Percentiles rank a stretch among this genome's conserved stretches.
Conservation (phyloP, 2,113 vertebrate species). For the Talpa occidentalis region DNA sequence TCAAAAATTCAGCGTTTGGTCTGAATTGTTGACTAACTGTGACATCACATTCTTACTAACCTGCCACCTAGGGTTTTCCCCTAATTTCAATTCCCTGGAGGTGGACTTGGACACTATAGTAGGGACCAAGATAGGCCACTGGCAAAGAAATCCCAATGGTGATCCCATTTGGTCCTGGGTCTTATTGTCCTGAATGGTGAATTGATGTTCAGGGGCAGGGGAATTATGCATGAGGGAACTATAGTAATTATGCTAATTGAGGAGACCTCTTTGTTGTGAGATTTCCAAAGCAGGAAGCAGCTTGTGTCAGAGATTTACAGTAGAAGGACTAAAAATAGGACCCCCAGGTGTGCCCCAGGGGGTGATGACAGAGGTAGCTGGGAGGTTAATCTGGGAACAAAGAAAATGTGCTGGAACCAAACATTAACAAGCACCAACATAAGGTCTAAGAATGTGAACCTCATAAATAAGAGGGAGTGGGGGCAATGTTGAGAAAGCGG, state of each 20-base stretch:
- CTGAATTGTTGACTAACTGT: neutral
- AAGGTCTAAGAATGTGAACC: slow-evolving; percentile 42
- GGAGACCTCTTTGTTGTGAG: slow-evolving; percentile 53
- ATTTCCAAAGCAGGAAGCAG: slow-evolving; percentile 66
- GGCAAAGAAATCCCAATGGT: neutral
- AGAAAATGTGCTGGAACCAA: slow-evolving; percentile 47
- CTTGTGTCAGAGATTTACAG: slow-evolving; percentile 60
- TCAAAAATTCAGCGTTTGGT: neutral
- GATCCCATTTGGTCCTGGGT: neutral
- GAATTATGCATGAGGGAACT: slow-evolving; percentile 35
- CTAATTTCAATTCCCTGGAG: neutral
- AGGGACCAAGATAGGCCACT: neutral
- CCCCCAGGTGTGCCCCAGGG: slow-evolving; percentile 62
- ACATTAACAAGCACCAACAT: neutral
- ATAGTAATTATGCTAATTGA: slow-evolving; percentile 48
- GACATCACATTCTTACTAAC: neutral
- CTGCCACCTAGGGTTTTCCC: neutral
- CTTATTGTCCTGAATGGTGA: neutral
- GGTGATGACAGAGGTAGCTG: slow-evolving; percentile 40
- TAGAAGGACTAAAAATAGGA: slow-evolving; percentile 74
- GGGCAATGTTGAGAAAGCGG: rapidly evolving
- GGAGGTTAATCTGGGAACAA: slow-evolving; percentile 69
- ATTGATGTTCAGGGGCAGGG: neutral
- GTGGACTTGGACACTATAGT: too few relatives aligned
- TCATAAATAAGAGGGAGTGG: neutral